phyloP scores from a whole-genome alignment of 2,797 vertebrate species.

The Tinamus major region DNA sequence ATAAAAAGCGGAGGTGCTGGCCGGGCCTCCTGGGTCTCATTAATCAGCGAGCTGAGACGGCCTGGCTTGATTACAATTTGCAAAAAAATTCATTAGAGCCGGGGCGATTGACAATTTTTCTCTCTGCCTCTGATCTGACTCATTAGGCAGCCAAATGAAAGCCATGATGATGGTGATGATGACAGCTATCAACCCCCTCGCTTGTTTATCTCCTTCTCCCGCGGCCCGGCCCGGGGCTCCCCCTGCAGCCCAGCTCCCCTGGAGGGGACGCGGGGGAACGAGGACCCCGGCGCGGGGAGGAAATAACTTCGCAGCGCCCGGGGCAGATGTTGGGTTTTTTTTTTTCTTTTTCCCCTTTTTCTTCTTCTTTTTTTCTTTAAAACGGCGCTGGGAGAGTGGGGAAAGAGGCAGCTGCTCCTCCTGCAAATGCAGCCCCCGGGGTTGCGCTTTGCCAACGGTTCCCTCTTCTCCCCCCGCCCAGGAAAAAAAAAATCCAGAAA shows the following conservation, averaged over 20 bases:
- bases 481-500: neutral
- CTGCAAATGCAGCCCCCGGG: neutral
- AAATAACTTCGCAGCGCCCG: neutral
- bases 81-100: constrained; percentile 94
- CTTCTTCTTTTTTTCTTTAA: no score
- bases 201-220: constrained; percentile 85
- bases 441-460: neutral
- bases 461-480: neutral
- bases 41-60: constrained; percentile 91
- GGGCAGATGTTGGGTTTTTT: neutral
- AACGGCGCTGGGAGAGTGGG: neutral
- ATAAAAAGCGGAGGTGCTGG: constrained; percentile 87
- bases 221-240: constrained; percentile 43
- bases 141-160: constrained; percentile 91
- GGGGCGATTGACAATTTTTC: constrained; percentile 90
- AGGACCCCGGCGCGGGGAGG: neutral
- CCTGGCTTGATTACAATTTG: constrained; percentile 96
- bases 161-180: constrained; percentile 83
- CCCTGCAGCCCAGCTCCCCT: neutral
- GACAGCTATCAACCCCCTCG: constrained; percentile 83
- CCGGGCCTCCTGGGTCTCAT: constrained; percentile 90
- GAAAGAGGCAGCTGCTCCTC: neutral
- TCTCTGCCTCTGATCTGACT: constrained; percentile 88
- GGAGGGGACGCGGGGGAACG: fast-evolving
- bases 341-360: no score